A percentile compares a stretch with the other conserved stretches of the same genome.
These are phyloP conservation scores for Chloroclystis v-ata DNA, from an alignment of 2,888 invertebrate species.

Conservation along the genomic window DNA sequence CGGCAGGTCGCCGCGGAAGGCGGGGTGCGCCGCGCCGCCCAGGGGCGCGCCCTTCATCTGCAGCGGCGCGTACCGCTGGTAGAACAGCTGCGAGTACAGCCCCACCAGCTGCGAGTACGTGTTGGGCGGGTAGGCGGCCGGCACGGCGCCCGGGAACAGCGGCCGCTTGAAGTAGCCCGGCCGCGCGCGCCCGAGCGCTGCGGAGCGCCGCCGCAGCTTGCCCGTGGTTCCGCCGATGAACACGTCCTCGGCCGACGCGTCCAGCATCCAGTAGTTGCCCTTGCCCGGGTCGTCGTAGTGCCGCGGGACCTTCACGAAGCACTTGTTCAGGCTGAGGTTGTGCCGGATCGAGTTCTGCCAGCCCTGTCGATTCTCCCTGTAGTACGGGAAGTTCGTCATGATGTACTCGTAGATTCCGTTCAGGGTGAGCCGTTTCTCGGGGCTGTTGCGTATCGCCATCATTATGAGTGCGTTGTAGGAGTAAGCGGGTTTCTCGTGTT, in stretches of 20 bases:
- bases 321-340: slow-evolving; percentile 98
- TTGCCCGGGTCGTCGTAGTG: slow-evolving; percentile 99
- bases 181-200: slow-evolving; percentile 91
- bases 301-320: slow-evolving; percentile 97
- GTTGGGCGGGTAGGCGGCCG: slow-evolving; percentile 77
- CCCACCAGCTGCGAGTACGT: slow-evolving; percentile 78
- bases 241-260: slow-evolving; percentile 98
- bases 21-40: slow-evolving; percentile 74
- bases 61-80: slow-evolving; percentile 81
- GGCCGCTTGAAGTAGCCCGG: slow-evolving; percentile 93
- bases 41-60: slow-evolving; percentile 73
- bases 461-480: slow-evolving; percentile 99
- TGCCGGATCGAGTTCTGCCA: slow-evolving; percentile 99
- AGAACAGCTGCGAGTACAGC: slow-evolving; percentile 81
- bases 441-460: slow-evolving; percentile 98
- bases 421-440: slow-evolving; percentile 94
- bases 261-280: slow-evolving; percentile 99
- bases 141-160: slow-evolving; percentile 79
- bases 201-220: slow-evolving; percentile 91
- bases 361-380: slow-evolving; percentile 97
- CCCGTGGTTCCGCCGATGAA: slow-evolving; percentile 99
- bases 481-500: slow-evolving; percentile 96
- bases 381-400: slow-evolving; percentile 99
- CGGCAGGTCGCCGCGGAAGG: slow-evolving; percentile 65
- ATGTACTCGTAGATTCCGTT: slow-evolving; percentile 99